phyloP scores from a whole-genome alignment of 2,888 invertebrate genomes.

The Archips xylosteana region DNA sequence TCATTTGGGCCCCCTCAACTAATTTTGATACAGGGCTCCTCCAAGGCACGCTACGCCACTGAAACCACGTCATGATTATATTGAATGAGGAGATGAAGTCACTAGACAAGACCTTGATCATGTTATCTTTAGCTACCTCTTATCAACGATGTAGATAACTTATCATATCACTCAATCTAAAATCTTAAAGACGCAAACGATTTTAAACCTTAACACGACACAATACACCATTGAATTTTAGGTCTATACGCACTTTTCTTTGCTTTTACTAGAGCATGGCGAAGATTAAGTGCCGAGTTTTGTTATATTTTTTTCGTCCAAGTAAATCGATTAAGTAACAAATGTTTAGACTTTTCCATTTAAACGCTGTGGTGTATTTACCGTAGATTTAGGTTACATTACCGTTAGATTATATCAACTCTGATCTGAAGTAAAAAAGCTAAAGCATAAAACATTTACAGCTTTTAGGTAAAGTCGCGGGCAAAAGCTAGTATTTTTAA shows the following conservation, averaged over 20 bases:
- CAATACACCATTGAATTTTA: neutral
- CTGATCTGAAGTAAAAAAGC: no score
- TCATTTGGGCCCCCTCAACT: no score
- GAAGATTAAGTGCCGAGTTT: neutral
- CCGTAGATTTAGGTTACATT: no score
- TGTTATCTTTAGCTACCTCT: conserved; percentile 17
- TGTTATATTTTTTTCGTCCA: neutral
- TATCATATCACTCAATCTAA: conserved; percentile 26
- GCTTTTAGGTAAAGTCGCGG: no score
- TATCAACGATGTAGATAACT: conserved; percentile 32
- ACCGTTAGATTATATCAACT: no score
- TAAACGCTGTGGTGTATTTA: no score
- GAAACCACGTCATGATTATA: neutral
- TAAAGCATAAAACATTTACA: no score
- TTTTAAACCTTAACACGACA: conserved; percentile 7
- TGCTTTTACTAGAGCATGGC: neutral
- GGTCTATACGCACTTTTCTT: neutral
- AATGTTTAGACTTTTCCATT: no score
- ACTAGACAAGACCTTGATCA: conserved; percentile 25
- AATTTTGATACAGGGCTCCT: no score
- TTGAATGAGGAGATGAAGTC: conserved; percentile 16
- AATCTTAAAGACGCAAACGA: neutral
- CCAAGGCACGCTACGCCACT: no score
- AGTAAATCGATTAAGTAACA: neutral
- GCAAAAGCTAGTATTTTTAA: no score